A percentile compares a stretch with the other conserved stretches of the same genome.
Conservation (phyloP, 2,888 invertebrate genomes). For the Coelinius sp. region DNA sequence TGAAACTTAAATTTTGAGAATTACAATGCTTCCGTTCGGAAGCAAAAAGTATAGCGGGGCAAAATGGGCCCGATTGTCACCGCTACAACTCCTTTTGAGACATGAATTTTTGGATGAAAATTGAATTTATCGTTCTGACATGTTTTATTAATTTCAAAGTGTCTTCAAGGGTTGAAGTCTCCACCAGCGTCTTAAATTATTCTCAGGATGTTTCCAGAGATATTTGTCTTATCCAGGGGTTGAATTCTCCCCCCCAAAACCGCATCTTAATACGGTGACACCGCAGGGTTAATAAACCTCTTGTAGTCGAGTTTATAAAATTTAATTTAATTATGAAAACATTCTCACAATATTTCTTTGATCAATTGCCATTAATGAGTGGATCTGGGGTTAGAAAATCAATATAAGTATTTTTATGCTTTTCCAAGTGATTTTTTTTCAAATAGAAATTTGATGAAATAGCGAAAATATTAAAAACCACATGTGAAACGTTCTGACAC, state of each 20-base stretch:
- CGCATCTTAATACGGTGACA: constrained; percentile 65
- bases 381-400: not conserved
- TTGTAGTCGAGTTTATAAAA: constrained; percentile 8
- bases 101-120: not conserved
- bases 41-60: too few relatives aligned
- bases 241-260: constrained; percentile 43
- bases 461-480: constrained; percentile 26
- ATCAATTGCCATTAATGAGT: not conserved
- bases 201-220: constrained; percentile 62
- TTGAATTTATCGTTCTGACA: not conserved
- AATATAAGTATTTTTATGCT: too few relatives aligned
- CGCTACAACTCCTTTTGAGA: too few relatives aligned
- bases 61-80: too few relatives aligned
- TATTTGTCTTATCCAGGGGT: constrained; percentile 62
- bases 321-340: constrained; percentile 1
- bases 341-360: not conserved
- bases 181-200: constrained; percentile 57
- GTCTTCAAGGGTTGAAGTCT: constrained; percentile 4
- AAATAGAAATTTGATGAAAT: not conserved
- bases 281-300: constrained; percentile 67
- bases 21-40: too few relatives aligned
- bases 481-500: constrained; percentile 54
- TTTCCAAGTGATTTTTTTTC: too few relatives aligned
- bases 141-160: constrained; percentile 13
- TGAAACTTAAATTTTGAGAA: too few relatives aligned